A percentile compares a stretch with the other conserved stretches of the same genome.
Evolutionary conservation across 2,797 vertebrate species (phyloP).

Genomic region (Sebastes steindachneri): DNA sequence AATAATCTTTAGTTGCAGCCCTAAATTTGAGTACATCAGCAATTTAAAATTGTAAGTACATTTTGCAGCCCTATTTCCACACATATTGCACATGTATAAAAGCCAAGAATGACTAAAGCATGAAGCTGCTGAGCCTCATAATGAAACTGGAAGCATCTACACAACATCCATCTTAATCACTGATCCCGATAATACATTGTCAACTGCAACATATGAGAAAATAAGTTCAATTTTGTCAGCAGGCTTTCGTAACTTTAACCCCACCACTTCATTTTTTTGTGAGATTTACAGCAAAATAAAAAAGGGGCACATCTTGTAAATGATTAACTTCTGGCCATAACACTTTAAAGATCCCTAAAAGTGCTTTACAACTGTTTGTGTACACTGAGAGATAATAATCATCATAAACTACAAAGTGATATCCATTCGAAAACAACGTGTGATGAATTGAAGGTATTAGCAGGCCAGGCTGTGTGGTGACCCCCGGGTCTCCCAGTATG

Average conservation of each 20-base stretch:
- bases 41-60: background rate
- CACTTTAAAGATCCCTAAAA: constrained; percentile 1
- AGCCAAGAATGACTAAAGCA: background rate
- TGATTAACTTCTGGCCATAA: background rate
- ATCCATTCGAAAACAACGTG: constrained; percentile 17
- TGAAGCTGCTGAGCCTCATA: background rate
- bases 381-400: constrained; percentile 13
- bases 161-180: background rate
- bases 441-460: constrained; percentile 37
- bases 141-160: background rate
- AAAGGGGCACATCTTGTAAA: constrained; percentile 3
- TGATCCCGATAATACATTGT: background rate
- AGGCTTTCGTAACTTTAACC: background rate
- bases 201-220: background rate
- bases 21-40: background rate
- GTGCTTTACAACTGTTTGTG: constrained; percentile 14
- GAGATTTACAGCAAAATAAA: constrained; percentile 1
- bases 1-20: too few relatives aligned
- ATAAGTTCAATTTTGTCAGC: background rate
- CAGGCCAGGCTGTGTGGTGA: constrained; percentile 37
- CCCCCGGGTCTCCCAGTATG: constrained; percentile 52
- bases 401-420: constrained; percentile 32
- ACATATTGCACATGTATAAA: background rate
- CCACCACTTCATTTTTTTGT: background rate
- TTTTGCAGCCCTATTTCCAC: background rate